phyloP scores from a whole-genome alignment of 2,888 invertebrate species.

The Chouioia cunea region DNA sequence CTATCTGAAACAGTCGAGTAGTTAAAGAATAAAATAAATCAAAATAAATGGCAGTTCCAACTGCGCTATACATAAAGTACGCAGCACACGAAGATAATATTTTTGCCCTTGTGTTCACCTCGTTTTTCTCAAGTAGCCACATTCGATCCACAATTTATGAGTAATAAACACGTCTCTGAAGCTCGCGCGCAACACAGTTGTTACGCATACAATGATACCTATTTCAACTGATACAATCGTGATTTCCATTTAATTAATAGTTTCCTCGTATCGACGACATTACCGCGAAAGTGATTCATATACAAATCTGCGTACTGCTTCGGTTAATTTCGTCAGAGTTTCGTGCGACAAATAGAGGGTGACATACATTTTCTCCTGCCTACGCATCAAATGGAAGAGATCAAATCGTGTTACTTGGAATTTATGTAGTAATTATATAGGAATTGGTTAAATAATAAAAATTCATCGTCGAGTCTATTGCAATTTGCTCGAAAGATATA shows the following conservation, averaged over 20 bases:
- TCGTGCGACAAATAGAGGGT: not conserved
- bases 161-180: conserved; percentile 18
- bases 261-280: conserved; percentile 22
- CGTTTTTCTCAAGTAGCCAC: not conserved
- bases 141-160: conserved; percentile 24
- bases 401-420: conserved; percentile 1
- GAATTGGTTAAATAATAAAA: conserved; percentile 2
- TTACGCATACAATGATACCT: too few species aligned
- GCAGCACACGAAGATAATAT: too few species aligned
- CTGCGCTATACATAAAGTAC: too few species aligned
- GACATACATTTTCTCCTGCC: conserved; percentile 10
- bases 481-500: too few species aligned
- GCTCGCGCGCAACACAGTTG: not conserved
- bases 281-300: conserved; percentile 12
- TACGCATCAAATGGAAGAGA: conserved; percentile 2
- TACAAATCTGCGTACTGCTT: not conserved
- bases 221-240: not conserved
- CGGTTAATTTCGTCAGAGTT: conserved; percentile 6
- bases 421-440: conserved; percentile 31
- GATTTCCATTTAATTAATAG: conserved; percentile 34
- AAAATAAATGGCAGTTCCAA: too few species aligned
- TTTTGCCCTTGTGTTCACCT: too few species aligned
- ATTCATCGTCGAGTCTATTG: too few species aligned
- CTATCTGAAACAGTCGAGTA: too few species aligned
- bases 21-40: too few species aligned